phyloP scores from a whole-genome alignment of 2,113 vertebrate genomes.

The Brienomyrus longianalis region DNA sequence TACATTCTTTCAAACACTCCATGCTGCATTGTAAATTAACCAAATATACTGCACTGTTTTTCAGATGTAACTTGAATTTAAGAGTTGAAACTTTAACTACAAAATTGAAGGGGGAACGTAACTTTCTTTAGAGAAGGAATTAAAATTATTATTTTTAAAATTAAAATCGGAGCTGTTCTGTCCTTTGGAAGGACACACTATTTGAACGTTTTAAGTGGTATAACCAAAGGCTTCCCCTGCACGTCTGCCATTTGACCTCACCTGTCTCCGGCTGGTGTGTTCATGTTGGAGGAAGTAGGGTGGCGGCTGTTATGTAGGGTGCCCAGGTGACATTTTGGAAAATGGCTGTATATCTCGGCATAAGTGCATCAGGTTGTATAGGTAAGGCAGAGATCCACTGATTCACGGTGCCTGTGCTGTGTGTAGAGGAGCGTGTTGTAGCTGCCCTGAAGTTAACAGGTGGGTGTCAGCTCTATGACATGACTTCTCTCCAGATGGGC shows the following conservation, averaged over 20 bases:
- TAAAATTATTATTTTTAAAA: neutral
- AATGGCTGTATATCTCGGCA: neutral
- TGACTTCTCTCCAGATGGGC: neutral
- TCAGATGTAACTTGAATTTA: neutral
- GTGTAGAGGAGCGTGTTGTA: neutral
- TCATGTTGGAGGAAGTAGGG: neutral
- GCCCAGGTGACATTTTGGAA: neutral
- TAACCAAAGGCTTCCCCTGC: neutral
- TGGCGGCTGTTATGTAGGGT: neutral
- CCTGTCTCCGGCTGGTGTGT: neutral
- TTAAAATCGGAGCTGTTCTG: neutral
- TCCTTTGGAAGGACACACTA: neutral
- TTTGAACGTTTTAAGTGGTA: neutral
- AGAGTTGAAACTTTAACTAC: neutral
- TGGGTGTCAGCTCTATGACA: neutral
- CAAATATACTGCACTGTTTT: neutral
- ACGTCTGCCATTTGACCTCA: neutral
- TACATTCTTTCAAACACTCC: neutral
- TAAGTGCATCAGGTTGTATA: neutral
- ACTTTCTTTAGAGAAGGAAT: neutral
- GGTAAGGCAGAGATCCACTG: neutral
- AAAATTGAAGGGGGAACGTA: neutral
- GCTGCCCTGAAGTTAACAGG: neutral
- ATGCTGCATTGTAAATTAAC: neutral
- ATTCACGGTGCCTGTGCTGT: neutral